phyloP scores from a whole-genome alignment of 92 coral and sea anemone species.

The Ricordea florida region DNA sequence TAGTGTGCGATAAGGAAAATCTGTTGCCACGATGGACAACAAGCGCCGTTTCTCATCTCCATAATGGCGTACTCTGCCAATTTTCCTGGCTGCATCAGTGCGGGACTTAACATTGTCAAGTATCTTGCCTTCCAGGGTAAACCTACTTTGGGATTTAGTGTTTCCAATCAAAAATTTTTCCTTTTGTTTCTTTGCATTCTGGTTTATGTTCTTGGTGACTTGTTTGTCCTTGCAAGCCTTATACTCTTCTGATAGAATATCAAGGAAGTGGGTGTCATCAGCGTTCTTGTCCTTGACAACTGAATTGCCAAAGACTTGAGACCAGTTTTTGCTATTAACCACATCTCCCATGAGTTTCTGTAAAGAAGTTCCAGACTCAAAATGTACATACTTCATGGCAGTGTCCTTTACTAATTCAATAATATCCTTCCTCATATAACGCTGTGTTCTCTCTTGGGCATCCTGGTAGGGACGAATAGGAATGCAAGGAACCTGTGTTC shows the following conservation, averaged over 20 bases:
- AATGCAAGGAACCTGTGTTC: conserved; percentile 14
- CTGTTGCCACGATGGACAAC: conserved; percentile 42
- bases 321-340: conserved; percentile 12
- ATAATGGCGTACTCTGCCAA: too few species aligned
- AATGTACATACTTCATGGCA: conserved; percentile 28
- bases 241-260: conserved; percentile 34
- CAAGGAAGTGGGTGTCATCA: neutral
- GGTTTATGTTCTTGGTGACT: conserved; percentile 5
- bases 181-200: conserved; percentile 23
- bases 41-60: conserved; percentile 35
- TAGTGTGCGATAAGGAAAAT: conserved; percentile 14
- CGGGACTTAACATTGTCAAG: conserved; percentile 31
- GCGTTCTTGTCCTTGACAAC: neutral
- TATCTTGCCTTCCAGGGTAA: conserved; percentile 1
- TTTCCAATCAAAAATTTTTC: conserved; percentile 37
- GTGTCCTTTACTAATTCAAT: conserved; percentile 14
- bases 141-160: conserved; percentile 12
- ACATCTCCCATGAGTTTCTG: conserved; percentile 15
- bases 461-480: conserved; percentile 23
- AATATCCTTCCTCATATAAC: conserved; percentile 20
- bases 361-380: conserved; percentile 13
- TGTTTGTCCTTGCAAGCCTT: conserved; percentile 33
- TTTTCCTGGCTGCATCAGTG: conserved; percentile 25
- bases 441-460: conserved; percentile 16
- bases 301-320: conserved; percentile 15